Evolutionary conservation across 2,888 invertebrate genomes (phyloP).

Genomic region (Carterocephalus palaemon): DNA sequence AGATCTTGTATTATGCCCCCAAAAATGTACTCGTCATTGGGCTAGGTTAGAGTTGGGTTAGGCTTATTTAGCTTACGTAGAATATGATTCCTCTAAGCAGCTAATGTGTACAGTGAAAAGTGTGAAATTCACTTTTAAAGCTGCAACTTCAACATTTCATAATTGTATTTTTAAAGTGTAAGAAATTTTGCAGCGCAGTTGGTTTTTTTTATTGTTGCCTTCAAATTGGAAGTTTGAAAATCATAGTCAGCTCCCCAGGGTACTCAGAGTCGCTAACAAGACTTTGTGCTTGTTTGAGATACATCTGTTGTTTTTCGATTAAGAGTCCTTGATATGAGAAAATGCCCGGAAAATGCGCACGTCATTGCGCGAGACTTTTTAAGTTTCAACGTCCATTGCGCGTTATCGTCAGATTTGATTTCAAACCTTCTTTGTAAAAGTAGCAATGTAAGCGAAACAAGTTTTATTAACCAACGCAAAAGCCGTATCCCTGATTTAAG

Average conservation of each 20-base stretch:
- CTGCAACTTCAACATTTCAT: too few relatives aligned
- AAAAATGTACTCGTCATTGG: too few relatives aligned
- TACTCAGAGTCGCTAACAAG: conserved; percentile 12
- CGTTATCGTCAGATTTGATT: not conserved
- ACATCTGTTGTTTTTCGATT: conserved; percentile 29
- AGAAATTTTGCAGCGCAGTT: too few relatives aligned
- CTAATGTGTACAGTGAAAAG: too few relatives aligned
- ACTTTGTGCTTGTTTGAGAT: conserved; percentile 16
- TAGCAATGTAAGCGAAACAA: conserved; percentile 2
- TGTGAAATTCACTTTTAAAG: too few relatives aligned
- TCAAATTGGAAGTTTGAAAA: not conserved
- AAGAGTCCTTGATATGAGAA: conserved; percentile 24
- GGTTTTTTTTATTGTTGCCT: too few relatives aligned
- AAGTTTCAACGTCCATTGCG: not conserved
- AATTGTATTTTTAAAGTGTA: too few relatives aligned
- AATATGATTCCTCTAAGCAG: too few relatives aligned
- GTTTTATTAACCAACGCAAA: not conserved
- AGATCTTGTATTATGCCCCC: too few relatives aligned
- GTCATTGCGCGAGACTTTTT: not conserved
- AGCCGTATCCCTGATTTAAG: conserved; percentile 9
- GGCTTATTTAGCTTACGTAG: too few relatives aligned
- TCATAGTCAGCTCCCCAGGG: not conserved
- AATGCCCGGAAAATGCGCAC: conserved; percentile 8
- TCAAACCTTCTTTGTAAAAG: not conserved
- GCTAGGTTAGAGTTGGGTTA: too few relatives aligned